Base-by-base conservation (phyloP, 2,113 vertebrate species). In the Atherinomorus stipes region DNA sequence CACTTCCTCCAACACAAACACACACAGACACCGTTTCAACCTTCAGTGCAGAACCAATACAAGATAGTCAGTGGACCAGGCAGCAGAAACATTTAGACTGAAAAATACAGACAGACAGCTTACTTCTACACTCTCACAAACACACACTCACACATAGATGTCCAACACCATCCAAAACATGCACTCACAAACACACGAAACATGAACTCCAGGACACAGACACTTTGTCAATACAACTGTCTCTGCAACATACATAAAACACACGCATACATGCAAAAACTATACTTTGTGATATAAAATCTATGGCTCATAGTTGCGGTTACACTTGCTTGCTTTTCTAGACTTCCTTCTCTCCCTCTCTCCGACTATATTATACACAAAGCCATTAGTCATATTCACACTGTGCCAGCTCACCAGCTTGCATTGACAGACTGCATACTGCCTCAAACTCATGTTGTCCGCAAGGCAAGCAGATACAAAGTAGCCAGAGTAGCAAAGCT, bases 341-440 rank as follows among this genome's bases (percentile, higher is more conserved):
- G 18, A 71, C 64, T 53, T 59, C 37, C 15, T 40, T 15, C 61
- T 22, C 19, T 13, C 19, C 23, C 38, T 59, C 69, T 77, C 61
- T 74, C 75, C 62, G 51, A 64, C 77, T 85, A 60, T 74, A 81
- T 89, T 64, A 64, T 80, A 66, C 56, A 69, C 60, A 62, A 62
- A 85, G 74, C 76, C 68, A 85, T 88, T 88, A 84, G 78, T 86
- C 86, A 86, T 78, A 75, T 81, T 78, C 81, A 80, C 81, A 83
- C 77, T 54, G 53, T 82, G 77, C 82, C 85, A 78, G 54, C 75
- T 78, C 67, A 80, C 84, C 88, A 85, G 83, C 59, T 84, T 87
- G 73, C 76, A 82, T 52, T 71, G 58, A 88, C 89, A 81, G 74
- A 79, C 78, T 67, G 80, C 64, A 69, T 81, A 73, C 73, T 47